phyloP scores from a whole-genome alignment of 2,797 vertebrate species.

The Lutjanus campechanus region DNA sequence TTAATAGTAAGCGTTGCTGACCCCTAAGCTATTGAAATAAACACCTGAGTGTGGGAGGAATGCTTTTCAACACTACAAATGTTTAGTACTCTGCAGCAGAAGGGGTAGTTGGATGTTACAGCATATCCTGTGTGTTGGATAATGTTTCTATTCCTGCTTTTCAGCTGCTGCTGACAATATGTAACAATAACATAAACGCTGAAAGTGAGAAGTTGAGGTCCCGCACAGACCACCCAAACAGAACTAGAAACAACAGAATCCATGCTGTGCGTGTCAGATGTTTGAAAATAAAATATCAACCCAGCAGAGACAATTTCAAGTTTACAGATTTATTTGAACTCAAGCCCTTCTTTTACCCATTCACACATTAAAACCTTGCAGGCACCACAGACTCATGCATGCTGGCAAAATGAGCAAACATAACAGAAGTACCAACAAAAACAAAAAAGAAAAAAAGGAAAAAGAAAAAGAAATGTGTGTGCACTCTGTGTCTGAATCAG shows the following conservation, averaged over 20 bases:
- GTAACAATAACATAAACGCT: slow-evolving; percentile 3
- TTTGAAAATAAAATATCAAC: neutral
- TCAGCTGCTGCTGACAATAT: neutral
- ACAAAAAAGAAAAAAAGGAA: slow-evolving; percentile 12
- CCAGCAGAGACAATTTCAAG: slow-evolving; percentile 18
- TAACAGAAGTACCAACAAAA: slow-evolving; percentile 49
- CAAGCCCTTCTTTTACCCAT: slow-evolving; percentile 62
- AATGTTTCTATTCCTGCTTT: slow-evolving; percentile 52
- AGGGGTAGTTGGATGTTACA: slow-evolving; percentile 7
- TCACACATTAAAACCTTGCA: slow-evolving; percentile 63
- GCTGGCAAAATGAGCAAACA: slow-evolving; percentile 62
- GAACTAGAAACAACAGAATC: neutral
- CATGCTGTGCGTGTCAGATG: neutral
- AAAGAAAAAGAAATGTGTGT: neutral
- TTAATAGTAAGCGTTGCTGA: no score
- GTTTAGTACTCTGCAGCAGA: neutral
- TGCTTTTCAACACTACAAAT: neutral
- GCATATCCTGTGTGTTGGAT: slow-evolving; percentile 1
- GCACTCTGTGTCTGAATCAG: slow-evolving; percentile 31
- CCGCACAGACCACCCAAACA: neutral
- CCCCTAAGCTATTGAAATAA: neutral
- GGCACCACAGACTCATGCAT: slow-evolving; percentile 60
- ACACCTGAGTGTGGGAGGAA: neutral
- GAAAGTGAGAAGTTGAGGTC: slow-evolving; percentile 35
- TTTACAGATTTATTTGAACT: slow-evolving; percentile 71